phyloP scores from a whole-genome alignment of 2,113 vertebrate genomes.

The Hylia prasina region DNA sequence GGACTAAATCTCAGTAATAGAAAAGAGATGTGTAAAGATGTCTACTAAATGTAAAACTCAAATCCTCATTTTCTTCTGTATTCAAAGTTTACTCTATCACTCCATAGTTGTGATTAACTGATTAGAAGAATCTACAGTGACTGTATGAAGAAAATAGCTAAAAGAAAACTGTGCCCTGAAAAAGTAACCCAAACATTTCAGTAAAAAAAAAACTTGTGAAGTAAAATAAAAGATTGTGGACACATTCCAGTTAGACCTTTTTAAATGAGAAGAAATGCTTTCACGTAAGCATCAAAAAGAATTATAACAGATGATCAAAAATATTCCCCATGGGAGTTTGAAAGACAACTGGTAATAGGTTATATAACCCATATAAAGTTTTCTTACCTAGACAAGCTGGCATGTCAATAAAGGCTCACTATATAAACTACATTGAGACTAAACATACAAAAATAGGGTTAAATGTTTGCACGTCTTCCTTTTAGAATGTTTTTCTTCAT shows the following conservation, averaged over 20 bases:
- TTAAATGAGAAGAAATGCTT: not conserved
- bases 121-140: not conserved
- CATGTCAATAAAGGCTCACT: not conserved
- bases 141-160: not conserved
- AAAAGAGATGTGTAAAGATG: slow-evolving; percentile 40
- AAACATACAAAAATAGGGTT: not conserved
- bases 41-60: slow-evolving; percentile 25
- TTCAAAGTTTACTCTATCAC: not conserved
- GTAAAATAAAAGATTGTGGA: not conserved
- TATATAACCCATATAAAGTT: not conserved
- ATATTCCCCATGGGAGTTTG: not conserved
- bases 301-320: slow-evolving; percentile 32
- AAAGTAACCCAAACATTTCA: not conserved
- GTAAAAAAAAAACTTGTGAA: not conserved
- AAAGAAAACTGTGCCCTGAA: not conserved
- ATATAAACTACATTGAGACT: not conserved
- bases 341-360: not conserved
- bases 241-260: not conserved
- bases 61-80: not conserved
- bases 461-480: not conserved
- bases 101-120: not conserved
- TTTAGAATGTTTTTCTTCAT: not conserved
- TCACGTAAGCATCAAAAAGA: not conserved
- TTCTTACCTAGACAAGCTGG: not conserved
- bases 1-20: not conserved